Percentiles rank a stretch among this genome's conserved stretches.
phyloP scores from a whole-genome alignment of 35 echinoderm and acorn worm genomes.

The Acanthaster planci region DNA sequence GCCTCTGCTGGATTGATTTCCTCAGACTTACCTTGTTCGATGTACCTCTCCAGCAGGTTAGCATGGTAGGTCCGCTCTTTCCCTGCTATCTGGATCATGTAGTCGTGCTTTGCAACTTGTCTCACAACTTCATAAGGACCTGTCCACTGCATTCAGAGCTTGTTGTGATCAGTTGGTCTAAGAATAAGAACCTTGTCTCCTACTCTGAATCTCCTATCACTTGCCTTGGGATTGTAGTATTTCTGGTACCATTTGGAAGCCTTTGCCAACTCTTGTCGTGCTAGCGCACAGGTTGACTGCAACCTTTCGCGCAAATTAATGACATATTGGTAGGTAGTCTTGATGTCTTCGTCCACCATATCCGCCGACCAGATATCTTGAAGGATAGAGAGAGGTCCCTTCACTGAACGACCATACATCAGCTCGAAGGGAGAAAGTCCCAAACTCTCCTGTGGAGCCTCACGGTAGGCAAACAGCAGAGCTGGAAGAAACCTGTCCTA shows the following conservation, averaged over 20 bases:
- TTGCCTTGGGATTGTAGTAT: conserved; percentile 5
- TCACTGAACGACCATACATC: conserved; percentile 48
- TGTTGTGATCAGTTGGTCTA: conserved; percentile 32
- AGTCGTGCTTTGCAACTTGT: not conserved
- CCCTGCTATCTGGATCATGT: not conserved
- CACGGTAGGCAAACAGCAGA: conserved; percentile 49
- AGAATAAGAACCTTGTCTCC: conserved; percentile 37
- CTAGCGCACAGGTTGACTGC: too few species aligned
- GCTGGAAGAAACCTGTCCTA: conserved; percentile 60
- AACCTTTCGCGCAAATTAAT: too few species aligned
- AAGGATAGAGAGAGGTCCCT: conserved; percentile 40
- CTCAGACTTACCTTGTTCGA: too few species aligned
- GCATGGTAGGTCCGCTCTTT: not conserved
- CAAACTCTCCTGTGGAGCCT: conserved; percentile 55
- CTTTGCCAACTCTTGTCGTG: too few species aligned
- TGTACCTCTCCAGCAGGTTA: not conserved
- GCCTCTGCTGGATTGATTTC: too few species aligned
- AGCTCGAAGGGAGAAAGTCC: conserved; percentile 60
- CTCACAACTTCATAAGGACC: not conserved
- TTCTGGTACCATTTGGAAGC: conserved; percentile 15
- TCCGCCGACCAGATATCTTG: conserved; percentile 49
- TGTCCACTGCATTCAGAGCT: conserved; percentile 46
- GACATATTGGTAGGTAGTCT: too few species aligned
- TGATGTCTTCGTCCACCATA: too few species aligned
- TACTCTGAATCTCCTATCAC: conserved; percentile 37